These are phyloP conservation scores for Abrostola tripartita DNA, from an alignment of 2,888 invertebrate genomes.

Conservation along the genomic window DNA sequence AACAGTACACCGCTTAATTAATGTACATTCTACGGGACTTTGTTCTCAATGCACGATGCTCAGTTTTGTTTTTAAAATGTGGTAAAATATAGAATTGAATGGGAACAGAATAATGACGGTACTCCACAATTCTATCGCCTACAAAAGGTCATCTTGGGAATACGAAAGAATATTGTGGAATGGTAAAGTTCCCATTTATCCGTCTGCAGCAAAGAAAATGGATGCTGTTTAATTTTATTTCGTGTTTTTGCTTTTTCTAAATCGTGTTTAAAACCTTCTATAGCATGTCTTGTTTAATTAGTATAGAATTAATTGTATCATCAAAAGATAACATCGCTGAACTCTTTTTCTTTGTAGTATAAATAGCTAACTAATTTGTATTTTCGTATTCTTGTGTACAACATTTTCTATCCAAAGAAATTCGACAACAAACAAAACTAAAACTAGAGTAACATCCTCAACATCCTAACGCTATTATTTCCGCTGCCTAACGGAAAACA, in stretches of 20 bases:
- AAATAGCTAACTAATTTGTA: too few relatives aligned
- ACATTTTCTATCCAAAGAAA: background rate
- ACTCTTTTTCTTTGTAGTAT: too few relatives aligned
- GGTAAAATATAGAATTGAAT: slow-evolving; percentile 80
- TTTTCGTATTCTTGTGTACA: background rate
- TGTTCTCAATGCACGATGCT: slow-evolving; percentile 52
- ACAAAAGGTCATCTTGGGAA: slow-evolving; percentile 82
- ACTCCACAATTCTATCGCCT: slow-evolving; percentile 76
- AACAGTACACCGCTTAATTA: slow-evolving; percentile 42
- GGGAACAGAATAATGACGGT: slow-evolving; percentile 78
- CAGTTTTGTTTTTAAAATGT: slow-evolving; percentile 71
- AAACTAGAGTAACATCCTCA: slow-evolving; percentile 64
- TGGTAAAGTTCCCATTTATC: background rate
- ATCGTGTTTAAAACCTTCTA: background rate
- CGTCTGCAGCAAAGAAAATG: background rate
- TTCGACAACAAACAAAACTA: background rate
- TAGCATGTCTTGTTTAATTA: too few relatives aligned
- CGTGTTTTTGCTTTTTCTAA: background rate
- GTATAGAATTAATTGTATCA: too few relatives aligned
- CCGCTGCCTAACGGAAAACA: slow-evolving; percentile 86
- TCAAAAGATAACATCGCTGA: too few relatives aligned
- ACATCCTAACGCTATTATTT: slow-evolving; percentile 80
- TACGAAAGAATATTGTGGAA: slow-evolving; percentile 66
- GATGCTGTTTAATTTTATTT: background rate
- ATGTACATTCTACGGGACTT: slow-evolving; percentile 36